Evolutionary conservation across 2,113 vertebrate genomes (phyloP).

Genomic region (Pedionomus torquatus): DNA sequence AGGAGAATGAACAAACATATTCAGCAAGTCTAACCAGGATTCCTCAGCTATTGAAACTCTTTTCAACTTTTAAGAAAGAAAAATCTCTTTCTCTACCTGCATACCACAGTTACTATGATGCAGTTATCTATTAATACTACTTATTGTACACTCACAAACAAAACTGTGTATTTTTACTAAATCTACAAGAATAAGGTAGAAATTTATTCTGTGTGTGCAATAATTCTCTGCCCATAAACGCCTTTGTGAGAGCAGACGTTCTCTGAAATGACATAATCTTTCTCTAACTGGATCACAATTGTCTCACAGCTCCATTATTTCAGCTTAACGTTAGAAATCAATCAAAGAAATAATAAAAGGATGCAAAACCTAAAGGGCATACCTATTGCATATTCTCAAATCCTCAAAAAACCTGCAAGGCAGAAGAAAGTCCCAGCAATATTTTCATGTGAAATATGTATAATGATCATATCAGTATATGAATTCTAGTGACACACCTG

Average conservation of each 20-base stretch:
- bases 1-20: not conserved
- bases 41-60: not conserved
- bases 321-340: conserved; percentile 24
- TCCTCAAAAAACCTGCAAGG: not conserved
- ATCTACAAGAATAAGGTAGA: not conserved
- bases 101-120: not conserved
- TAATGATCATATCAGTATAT: not conserved
- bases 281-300: not conserved
- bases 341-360: not conserved
- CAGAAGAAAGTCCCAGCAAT: not conserved
- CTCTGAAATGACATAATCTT: not conserved
- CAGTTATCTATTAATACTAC: not conserved
- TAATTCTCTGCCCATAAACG: not conserved
- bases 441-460: not conserved
- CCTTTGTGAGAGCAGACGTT: not conserved
- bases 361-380: not conserved
- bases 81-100: not conserved
- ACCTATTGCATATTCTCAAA: not conserved
- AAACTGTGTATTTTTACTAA: not conserved
- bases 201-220: not conserved
- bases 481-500: not conserved
- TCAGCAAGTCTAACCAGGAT: not conserved
- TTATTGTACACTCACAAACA: not conserved
- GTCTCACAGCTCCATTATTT: not conserved
- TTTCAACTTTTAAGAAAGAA: not conserved